These are phyloP conservation scores for Luehdorfia chinensis DNA, from an alignment of 1,140 invertebrate genomes.

Conservation along the genomic window DNA sequence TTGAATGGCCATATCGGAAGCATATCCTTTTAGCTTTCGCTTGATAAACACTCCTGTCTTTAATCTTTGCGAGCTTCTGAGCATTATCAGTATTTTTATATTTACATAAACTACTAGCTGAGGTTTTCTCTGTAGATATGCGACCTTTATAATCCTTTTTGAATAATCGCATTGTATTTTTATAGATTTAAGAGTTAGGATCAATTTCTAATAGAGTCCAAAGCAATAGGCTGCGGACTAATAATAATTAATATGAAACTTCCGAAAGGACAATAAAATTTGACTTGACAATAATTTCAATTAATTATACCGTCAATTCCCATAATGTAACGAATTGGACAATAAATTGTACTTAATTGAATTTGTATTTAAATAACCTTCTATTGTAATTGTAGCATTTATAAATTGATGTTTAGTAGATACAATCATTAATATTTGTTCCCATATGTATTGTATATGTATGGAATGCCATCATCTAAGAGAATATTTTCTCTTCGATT, in stretches of 20 bases:
- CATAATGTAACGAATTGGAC: conserved; percentile 42
- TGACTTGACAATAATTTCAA: conserved; percentile 48
- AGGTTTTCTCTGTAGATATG: conserved; percentile 52
- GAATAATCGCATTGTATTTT: conserved; percentile 61
- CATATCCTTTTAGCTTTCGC: conserved; percentile 60
- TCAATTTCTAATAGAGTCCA: conserved; percentile 19
- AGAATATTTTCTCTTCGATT: conserved; percentile 1
- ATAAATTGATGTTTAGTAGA: conserved; percentile 47
- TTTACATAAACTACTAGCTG: conserved; percentile 38
- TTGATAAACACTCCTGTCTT: conserved; percentile 27
- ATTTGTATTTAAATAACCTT: conserved; percentile 11
- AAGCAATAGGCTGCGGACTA: conserved; percentile 20
- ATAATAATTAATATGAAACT: conserved; percentile 27
- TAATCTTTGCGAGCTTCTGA: conserved; percentile 45
- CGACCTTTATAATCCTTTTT: conserved; percentile 52
- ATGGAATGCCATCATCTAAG: not conserved
- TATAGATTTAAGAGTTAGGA: conserved; percentile 51
- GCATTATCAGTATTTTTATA: conserved; percentile 63
- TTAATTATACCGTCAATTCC: conserved; percentile 58
- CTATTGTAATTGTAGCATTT: conserved; percentile 22
- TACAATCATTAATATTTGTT: conserved; percentile 24
- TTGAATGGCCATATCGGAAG: conserved; percentile 58
- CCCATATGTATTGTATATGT: conserved; percentile 3
- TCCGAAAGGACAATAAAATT: conserved; percentile 47
- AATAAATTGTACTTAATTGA: conserved; percentile 30